phyloP scores from a whole-genome alignment of 1,140 invertebrate species.

The Cephus cinctus region DNA sequence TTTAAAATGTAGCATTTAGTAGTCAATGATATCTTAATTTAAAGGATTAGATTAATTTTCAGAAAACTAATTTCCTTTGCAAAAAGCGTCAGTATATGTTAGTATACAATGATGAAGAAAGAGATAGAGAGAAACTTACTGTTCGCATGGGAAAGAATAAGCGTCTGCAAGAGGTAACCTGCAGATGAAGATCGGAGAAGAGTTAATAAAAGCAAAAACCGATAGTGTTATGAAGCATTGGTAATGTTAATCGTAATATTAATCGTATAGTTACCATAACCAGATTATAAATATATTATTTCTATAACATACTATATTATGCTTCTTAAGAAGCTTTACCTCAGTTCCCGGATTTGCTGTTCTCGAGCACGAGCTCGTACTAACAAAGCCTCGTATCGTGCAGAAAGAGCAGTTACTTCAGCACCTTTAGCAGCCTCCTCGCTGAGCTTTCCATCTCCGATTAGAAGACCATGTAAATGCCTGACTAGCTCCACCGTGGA shows the following conservation, averaged over 20 bases:
- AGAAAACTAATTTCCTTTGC: constrained; percentile 7
- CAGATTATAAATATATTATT: not conserved
- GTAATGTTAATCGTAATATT: no score
- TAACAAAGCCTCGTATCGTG: constrained; percentile 70
- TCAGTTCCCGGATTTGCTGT: constrained; percentile 70
- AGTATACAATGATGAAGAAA: no score
- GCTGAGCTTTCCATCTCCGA: constrained; percentile 70
- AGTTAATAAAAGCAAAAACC: no score
- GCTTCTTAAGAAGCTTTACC: constrained; percentile 52
- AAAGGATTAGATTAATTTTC: constrained; percentile 12
- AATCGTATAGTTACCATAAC: no score
- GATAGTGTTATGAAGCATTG: no score
- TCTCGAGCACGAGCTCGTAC: constrained; percentile 71
- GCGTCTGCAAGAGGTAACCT: constrained; percentile 62
- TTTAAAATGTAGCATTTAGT: constrained; percentile 4
- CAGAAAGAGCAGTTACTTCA: constrained; percentile 65
- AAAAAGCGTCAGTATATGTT: no score
- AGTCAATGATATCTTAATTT: constrained; percentile 3
- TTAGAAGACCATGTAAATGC: constrained; percentile 72
- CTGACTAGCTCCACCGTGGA: constrained; percentile 75
- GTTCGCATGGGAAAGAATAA: constrained; percentile 67
- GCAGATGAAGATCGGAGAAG: constrained; percentile 41
- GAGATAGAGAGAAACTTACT: constrained; percentile 65
- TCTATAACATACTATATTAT: constrained; percentile 3
- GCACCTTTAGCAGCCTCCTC: constrained; percentile 65